Evolutionary conservation across 1,140 invertebrate species (phyloP).

Genomic region (Dendroctonus valens): DNA sequence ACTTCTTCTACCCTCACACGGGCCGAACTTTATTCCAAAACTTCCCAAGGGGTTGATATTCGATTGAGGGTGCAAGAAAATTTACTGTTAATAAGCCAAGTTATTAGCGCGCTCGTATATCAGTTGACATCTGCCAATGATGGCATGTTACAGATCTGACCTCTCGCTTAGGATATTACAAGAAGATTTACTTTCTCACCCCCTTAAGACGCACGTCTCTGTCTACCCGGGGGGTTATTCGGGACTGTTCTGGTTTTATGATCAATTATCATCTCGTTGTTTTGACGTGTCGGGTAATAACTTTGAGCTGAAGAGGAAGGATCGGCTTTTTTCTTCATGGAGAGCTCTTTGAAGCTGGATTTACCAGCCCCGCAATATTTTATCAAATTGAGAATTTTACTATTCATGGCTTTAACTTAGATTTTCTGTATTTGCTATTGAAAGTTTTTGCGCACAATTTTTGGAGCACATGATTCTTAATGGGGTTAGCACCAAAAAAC

Average conservation of each 20-base stretch:
- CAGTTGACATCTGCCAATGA: constrained; percentile 38
- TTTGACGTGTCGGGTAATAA: constrained; percentile 31
- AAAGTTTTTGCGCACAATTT: too few relatives aligned
- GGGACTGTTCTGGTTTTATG: constrained; percentile 27
- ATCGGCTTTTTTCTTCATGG: too few relatives aligned
- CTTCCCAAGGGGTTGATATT: constrained; percentile 31
- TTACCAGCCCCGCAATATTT: too few relatives aligned
- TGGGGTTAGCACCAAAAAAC: too few relatives aligned
- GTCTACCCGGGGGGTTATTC: background rate
- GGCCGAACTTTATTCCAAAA: constrained; percentile 9
- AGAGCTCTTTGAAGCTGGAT: too few relatives aligned
- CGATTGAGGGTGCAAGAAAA: constrained; percentile 33
- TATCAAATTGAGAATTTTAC: too few relatives aligned
- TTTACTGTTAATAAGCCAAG: constrained; percentile 37
- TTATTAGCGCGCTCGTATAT: constrained; percentile 37
- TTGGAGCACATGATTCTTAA: too few relatives aligned
- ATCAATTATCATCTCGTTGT: constrained; percentile 35
- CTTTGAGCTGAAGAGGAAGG: constrained; percentile 14
- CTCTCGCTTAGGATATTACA: constrained; percentile 27
- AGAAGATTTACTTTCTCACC: constrained; percentile 32
- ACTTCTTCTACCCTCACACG: constrained; percentile 12
- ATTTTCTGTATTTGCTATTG: too few relatives aligned
- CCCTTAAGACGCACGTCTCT: constrained; percentile 4
- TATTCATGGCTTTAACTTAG: too few relatives aligned
- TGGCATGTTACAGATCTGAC: constrained; percentile 33